Conservation (phyloP, 2,888 invertebrate genomes). For the Apamea crenata region DNA sequence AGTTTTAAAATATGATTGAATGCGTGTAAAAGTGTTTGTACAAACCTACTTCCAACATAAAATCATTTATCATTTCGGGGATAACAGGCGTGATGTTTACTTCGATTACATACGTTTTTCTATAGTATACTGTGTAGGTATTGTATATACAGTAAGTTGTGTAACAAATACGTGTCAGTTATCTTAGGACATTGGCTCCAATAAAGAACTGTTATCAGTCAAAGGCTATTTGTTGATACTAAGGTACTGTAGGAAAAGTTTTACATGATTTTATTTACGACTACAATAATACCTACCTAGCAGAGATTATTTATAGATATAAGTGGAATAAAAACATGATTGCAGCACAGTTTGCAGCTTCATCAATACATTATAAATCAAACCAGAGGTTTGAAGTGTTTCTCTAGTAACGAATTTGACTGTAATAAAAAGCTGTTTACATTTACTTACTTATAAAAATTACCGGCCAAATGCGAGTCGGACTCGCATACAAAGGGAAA, state of each 20-base stretch:
- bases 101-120: too few species aligned
- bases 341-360: not conserved
- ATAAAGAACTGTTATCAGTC: constrained; percentile 24
- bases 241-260: not conserved
- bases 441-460: not conserved
- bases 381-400: not conserved
- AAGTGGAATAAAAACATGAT: not conserved
- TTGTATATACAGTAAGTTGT: not conserved
- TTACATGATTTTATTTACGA: not conserved
- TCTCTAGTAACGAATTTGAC: not conserved
- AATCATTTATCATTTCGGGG: too few species aligned
- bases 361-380: not conserved
- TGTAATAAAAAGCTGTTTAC: not conserved
- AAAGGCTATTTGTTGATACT: not conserved
- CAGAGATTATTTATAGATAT: not conserved
- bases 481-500: too few species aligned
- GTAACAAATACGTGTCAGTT: not conserved
- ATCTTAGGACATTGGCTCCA: constrained; percentile 21
- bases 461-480: too few species aligned
- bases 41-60: too few species aligned
- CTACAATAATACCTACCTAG: not conserved
- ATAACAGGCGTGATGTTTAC: too few species aligned
- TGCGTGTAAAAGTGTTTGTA: too few species aligned
- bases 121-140: too few species aligned
- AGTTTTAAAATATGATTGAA: too few species aligned